phyloP scores from a whole-genome alignment of 2,113 vertebrate genomes.

The Alaudala cheleensis region DNA sequence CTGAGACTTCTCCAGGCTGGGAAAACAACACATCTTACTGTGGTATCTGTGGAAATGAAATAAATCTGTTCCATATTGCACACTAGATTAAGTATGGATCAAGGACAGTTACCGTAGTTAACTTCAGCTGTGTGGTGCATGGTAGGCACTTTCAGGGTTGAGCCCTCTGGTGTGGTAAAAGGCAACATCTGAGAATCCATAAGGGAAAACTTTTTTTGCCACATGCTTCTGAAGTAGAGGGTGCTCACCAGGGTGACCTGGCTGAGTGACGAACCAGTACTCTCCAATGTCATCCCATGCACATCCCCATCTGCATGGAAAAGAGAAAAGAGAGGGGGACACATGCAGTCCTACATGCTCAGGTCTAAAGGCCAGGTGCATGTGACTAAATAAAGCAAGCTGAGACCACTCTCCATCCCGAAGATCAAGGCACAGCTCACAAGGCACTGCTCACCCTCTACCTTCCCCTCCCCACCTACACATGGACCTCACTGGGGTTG shows the following conservation, averaged over 20 bases:
- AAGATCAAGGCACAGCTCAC: background rate
- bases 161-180: conserved; percentile 79
- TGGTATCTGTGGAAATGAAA: background rate
- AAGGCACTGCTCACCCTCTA: background rate
- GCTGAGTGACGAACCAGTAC: background rate
- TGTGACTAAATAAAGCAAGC: background rate
- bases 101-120: conserved; percentile 81
- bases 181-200: conserved; percentile 81
- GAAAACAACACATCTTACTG: background rate
- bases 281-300: background rate
- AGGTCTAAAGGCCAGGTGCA: background rate
- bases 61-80: background rate
- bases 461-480: background rate
- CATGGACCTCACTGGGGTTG: rapidly evolving
- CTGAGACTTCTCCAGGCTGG: background rate
- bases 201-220: conserved; percentile 86
- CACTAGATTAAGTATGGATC: background rate
- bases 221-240: conserved; percentile 83
- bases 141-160: conserved; percentile 82
- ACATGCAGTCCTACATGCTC: background rate
- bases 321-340: background rate
- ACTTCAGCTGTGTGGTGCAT: conserved; percentile 87
- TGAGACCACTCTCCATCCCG: rapidly evolving
- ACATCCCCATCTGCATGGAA: conserved; percentile 25
- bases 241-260: conserved; percentile 82